Evolutionary conservation across 2,888 invertebrate genomes (phyloP).

Genomic region (Amphiduros pacificus): DNA sequence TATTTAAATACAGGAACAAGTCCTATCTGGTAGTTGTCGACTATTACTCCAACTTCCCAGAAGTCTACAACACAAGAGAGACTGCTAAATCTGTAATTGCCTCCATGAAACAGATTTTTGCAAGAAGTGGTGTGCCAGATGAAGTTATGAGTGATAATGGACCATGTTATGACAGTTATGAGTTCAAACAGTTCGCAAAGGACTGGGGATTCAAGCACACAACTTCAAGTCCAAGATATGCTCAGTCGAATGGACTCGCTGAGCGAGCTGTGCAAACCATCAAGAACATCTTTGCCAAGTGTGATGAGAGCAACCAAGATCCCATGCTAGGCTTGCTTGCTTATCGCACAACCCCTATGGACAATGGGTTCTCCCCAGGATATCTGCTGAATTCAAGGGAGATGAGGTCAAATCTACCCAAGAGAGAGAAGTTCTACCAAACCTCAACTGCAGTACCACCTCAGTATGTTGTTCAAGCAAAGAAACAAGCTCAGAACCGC

Average conservation of each 20-base stretch:
- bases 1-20: conserved; percentile 10
- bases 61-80: conserved; percentile 6
- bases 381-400: too few relatives aligned
- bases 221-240: conserved; percentile 27
- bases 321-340: background rate
- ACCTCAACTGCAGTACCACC: too few relatives aligned
- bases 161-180: conserved; percentile 22
- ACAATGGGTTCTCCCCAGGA: too few relatives aligned
- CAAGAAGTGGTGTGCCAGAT: conserved; percentile 29
- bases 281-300: conserved; percentile 22
- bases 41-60: conserved; percentile 17
- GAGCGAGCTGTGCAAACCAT: conserved; percentile 29
- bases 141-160: conserved; percentile 29
- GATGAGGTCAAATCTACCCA: too few relatives aligned
- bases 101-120: conserved; percentile 23
- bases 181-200: conserved; percentile 24
- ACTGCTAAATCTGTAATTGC: conserved; percentile 7
- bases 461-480: too few relatives aligned
- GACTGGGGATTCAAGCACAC: conserved; percentile 7
- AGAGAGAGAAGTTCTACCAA: too few relatives aligned
- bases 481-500: too few relatives aligned
- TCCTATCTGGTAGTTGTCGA: conserved; percentile 21
- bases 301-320: background rate
- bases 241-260: conserved; percentile 31
- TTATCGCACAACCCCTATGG: too few relatives aligned